Evolutionary conservation across 2,113 vertebrate genomes (phyloP), one percentile per base, ranked within the genome.

Genomic region (Larimichthys polyactis): DNA sequence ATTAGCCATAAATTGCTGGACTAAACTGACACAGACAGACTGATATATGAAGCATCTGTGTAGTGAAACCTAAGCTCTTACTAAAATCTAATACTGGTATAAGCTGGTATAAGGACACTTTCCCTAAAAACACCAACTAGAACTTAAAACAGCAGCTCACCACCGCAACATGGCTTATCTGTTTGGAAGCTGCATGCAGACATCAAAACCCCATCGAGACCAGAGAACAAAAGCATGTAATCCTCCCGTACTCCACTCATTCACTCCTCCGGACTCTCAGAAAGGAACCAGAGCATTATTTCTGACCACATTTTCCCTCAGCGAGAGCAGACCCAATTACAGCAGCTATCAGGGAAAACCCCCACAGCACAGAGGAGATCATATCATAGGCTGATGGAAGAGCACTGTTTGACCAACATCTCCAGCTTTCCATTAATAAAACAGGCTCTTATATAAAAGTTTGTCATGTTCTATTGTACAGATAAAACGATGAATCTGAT

Each of bases 261-360:
- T 54, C 54, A 22, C 77, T 62, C 67, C 27, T 58, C 27, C 11
- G 66, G 49, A 36, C 55, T 73, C 29, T 22, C 57, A 62, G 49
- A 68, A 68, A 74, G 40, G 43, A 78, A 69, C 8, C 11, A 8
- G 57, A 20, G 22, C 17, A 44, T 57, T 44, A 15, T 22, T 66
- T 63, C 64, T 59, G 51, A 75, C 64, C 75, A 62, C 63, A 57
- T 51, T 68, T 58, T 57, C 72, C 49, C 40, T 73, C 55, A 55
- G 48, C 20, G 10, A 55, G 72, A 15, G 1, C 24, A 60, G 17
- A 44, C 17, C n/a, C 44, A 49, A 29, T 55, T 22, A 36, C 43
- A 60, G 70, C 51, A 46, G 48, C 19, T 58, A 51, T 46, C 29
- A 60, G 40, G 68, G 48, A 22, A 15, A 60, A 57, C 1, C 3